These are phyloP conservation scores for Protomyctophum bolini DNA, from an alignment of 2,113 vertebrate species.

Conservation along the genomic window DNA sequence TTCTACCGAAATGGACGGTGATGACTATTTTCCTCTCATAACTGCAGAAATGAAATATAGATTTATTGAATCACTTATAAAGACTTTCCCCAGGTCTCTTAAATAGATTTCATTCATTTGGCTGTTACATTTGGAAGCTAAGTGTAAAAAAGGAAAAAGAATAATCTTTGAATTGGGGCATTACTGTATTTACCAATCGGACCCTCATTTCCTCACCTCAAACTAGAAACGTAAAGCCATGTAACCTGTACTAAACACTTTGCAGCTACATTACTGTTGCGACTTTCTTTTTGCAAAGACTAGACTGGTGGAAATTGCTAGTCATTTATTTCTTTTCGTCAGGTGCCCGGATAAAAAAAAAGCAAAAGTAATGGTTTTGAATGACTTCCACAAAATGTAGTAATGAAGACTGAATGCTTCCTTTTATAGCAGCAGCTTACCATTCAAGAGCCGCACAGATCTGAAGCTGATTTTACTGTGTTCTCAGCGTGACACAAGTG, in stretches of 20 bases:
- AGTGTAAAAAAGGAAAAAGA: neutral
- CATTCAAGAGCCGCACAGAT: constrained; percentile 28
- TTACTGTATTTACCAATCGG: constrained; percentile 6
- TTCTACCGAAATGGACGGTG: constrained; percentile 37
- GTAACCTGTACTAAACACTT: constrained; percentile 4
- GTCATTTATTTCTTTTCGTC: constrained; percentile 13
- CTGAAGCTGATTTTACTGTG: constrained; percentile 41
- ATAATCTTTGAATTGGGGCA: neutral
- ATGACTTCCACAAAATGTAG: constrained; percentile 12
- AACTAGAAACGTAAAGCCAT: constrained; percentile 12
- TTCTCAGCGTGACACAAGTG: constrained; percentile 23
- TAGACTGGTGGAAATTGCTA: neutral
- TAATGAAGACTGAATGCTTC: constrained; percentile 7
- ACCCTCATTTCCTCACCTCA: constrained; percentile 6
- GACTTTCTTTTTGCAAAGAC: neutral
- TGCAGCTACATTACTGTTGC: neutral
- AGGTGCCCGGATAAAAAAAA: constrained; percentile 9
- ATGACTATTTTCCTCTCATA: constrained; percentile 57
- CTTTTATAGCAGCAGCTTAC: neutral
- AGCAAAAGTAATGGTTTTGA: neutral
- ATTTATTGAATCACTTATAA: constrained; percentile 32
- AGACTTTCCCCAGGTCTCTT: neutral
- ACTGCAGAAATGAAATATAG: constrained; percentile 31
- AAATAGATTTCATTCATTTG: constrained; percentile 22
- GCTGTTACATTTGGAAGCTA: constrained; percentile 1